Evolutionary conservation across 1,140 invertebrate genomes (phyloP).

Genomic region (Pogonus chalceus): DNA sequence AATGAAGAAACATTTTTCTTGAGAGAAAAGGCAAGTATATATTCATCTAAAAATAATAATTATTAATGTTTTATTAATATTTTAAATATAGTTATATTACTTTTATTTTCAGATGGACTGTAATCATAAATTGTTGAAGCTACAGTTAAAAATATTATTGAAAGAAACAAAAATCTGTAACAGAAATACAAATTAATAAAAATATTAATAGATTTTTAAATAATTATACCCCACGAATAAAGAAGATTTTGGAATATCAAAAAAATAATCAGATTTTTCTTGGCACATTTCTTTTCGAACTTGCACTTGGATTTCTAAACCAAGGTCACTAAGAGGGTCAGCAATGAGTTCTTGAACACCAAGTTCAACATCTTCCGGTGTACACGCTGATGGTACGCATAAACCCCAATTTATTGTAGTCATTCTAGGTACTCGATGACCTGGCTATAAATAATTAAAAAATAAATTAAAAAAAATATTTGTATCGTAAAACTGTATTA

Average conservation of each 20-base stretch:
- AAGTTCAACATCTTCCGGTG: conserved; percentile 42
- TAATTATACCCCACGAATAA: conserved; percentile 38
- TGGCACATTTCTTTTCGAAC: conserved; percentile 50
- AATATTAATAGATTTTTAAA: background rate
- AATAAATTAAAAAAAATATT: background rate
- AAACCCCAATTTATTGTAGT: conserved; percentile 52
- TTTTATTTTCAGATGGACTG: conserved; percentile 16
- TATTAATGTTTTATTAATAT: background rate
- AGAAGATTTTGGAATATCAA: conserved; percentile 32
- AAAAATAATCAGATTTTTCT: conserved; percentile 17
- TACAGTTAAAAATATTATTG: conserved; percentile 20
- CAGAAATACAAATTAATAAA: background rate
- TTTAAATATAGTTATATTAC: background rate
- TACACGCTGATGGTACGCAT: conserved; percentile 49
- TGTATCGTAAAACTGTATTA: conserved; percentile 12
- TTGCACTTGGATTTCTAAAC: conserved; percentile 39
- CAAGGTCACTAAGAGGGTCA: conserved; percentile 31
- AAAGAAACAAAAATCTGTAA: conserved; percentile 25
- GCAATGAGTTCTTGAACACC: conserved; percentile 31
- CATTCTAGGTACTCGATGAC: conserved; percentile 49
- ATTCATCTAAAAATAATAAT: conserved; percentile 22
- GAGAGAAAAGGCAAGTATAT: conserved; percentile 53
- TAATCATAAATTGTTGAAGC: conserved; percentile 26
- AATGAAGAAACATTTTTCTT: conserved; percentile 50
- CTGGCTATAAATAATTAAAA: conserved; percentile 40